Evolutionary conservation across 2,888 invertebrate genomes (phyloP).

Genomic region (Tiliacea citrago): DNA sequence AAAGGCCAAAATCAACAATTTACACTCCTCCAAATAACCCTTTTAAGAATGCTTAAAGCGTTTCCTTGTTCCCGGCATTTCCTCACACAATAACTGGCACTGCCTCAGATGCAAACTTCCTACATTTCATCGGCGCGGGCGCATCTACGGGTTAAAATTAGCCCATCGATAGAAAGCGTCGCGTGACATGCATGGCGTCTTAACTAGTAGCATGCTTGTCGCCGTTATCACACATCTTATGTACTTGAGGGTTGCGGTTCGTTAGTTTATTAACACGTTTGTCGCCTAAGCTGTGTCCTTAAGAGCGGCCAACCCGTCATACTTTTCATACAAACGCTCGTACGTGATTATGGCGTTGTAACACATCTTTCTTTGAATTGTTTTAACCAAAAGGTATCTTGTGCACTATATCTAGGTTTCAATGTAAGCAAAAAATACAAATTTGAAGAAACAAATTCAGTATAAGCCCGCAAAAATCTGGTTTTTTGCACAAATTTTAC

Average conservation of each 20-base stretch:
- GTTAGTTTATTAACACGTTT: neutral
- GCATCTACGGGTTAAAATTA: conserved; percentile 50
- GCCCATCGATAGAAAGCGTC: conserved; percentile 43
- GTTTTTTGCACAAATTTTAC: too few relatives aligned
- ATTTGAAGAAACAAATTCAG: too few relatives aligned
- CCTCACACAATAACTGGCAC: conserved; percentile 42
- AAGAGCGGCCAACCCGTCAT: too few relatives aligned
- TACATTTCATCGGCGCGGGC: conserved; percentile 43
- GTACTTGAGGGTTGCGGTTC: conserved; percentile 11
- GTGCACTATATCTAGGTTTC: too few relatives aligned
- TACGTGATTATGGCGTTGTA: too few relatives aligned
- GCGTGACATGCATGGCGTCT: conserved; percentile 34
- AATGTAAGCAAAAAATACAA: too few relatives aligned
- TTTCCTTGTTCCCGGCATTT: conserved; percentile 47
- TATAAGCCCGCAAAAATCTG: too few relatives aligned
- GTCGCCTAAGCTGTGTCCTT: neutral
- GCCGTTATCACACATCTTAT: conserved; percentile 15
- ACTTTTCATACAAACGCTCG: too few relatives aligned
- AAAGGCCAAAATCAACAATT: conserved; percentile 30
- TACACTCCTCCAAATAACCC: neutral
- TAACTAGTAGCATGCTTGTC: conserved; percentile 45
- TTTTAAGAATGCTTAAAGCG: conserved; percentile 20
- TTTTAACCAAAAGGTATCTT: too few relatives aligned
- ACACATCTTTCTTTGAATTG: too few relatives aligned
- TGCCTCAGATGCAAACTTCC: conserved; percentile 50